Conservation (phyloP, 2,113 vertebrate species). For the Ophthalmolycus amberensis region DNA sequence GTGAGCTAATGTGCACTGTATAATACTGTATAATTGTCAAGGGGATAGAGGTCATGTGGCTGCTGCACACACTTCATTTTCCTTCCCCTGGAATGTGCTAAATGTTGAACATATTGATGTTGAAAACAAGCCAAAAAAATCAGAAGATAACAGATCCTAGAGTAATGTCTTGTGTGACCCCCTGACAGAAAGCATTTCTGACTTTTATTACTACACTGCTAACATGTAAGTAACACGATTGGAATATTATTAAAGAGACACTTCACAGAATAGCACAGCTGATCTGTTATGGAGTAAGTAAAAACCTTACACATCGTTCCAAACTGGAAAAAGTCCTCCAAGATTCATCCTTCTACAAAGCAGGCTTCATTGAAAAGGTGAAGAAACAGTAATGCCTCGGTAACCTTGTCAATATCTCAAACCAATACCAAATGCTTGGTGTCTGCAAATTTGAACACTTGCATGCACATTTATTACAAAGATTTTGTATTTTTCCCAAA, state of each 20-base stretch:
- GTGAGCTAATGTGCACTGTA: slow-evolving; percentile 11
- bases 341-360: not conserved
- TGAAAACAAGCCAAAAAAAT: slow-evolving; percentile 15
- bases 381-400: not conserved
- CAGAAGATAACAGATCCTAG: slow-evolving; percentile 17
- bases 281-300: not conserved
- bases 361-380: not conserved
- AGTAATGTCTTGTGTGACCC: not conserved
- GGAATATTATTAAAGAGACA: not conserved
- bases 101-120: not conserved
- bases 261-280: not conserved
- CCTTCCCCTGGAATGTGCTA: not conserved
- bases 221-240: not conserved
- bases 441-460: not conserved
- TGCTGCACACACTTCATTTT: not conserved
- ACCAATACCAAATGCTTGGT: not conserved
- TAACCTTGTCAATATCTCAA: not conserved
- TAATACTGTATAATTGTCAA: slow-evolving; percentile 5
- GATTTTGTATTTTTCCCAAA: not conserved
- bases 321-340: not conserved
- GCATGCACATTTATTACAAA: too few relatives aligned
- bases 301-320: not conserved
- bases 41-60: not conserved
- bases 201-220: not conserved
- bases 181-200: not conserved